Evolutionary conservation across 2,113 vertebrate genomes (phyloP).

Genomic region (Psittacula cyanocephala): DNA sequence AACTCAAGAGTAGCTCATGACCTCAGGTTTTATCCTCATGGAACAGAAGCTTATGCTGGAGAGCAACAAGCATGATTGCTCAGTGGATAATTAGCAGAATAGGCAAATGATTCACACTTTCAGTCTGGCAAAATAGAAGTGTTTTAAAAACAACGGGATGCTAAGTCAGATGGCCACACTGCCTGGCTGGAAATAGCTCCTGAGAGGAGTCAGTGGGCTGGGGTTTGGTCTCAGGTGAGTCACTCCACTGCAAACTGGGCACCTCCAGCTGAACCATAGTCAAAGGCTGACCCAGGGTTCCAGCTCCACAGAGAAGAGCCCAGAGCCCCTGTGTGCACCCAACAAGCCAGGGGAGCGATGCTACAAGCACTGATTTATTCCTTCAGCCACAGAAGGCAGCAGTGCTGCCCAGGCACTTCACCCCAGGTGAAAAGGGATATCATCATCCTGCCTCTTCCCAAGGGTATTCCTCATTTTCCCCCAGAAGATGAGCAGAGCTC

Average conservation of each 20-base stretch:
- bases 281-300: neutral
- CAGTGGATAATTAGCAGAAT: neutral
- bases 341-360: neutral
- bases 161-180: neutral
- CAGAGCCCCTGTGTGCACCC: rapidly evolving
- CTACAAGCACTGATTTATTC: neutral
- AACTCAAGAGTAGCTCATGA: neutral
- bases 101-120: neutral
- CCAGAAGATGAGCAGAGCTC: neutral
- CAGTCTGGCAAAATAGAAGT: neutral
- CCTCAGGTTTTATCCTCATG: neutral
- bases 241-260: neutral
- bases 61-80: neutral
- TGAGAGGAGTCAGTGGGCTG: neutral
- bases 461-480: neutral
- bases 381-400: neutral
- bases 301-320: neutral
- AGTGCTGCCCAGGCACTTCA: neutral
- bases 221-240: neutral
- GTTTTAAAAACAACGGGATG: neutral
- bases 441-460: neutral
- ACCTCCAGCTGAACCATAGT: neutral
- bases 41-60: neutral
- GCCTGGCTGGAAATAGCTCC: neutral
- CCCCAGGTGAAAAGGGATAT: neutral